These are phyloP conservation scores for Sphaerodactylus townsendi DNA, from an alignment of 2,113 vertebrate genomes.

Conservation along the genomic window DNA sequence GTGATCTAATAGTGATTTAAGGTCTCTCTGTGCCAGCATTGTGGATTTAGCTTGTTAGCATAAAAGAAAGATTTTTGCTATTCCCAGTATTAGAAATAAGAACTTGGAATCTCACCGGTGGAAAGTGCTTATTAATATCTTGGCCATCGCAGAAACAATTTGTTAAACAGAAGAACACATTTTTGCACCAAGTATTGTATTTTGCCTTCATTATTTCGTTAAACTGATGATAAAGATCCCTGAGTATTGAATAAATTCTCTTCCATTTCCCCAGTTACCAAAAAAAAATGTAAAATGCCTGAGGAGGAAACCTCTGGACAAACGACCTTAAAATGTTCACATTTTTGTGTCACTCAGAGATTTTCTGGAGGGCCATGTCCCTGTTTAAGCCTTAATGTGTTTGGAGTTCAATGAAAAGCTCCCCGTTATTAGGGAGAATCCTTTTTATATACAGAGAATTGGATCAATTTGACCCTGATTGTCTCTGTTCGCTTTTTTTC, in stretches of 20 bases:
- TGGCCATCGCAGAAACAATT: slow-evolving; percentile 57
- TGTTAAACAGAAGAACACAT: slow-evolving; percentile 56
- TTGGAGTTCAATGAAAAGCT: slow-evolving; percentile 61
- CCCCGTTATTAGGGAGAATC: slow-evolving; percentile 68
- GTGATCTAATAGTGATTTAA: neutral
- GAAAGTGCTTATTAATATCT: slow-evolving; percentile 43
- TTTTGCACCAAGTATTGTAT: slow-evolving; percentile 14
- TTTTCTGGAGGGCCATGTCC: slow-evolving; percentile 64
- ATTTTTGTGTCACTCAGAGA: slow-evolving; percentile 64
- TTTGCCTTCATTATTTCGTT: slow-evolving; percentile 43
- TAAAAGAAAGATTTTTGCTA: slow-evolving; percentile 46
- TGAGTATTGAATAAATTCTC: slow-evolving; percentile 46
- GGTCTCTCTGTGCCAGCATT: neutral
- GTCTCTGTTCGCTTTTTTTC: slow-evolving; percentile 65
- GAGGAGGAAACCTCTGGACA: slow-evolving; percentile 61
- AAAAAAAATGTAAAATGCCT: slow-evolving; percentile 30
- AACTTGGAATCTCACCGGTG: slow-evolving; percentile 41
- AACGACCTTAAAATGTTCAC: slow-evolving; percentile 52
- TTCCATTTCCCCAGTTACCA: slow-evolving; percentile 15
- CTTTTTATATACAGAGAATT: slow-evolving; percentile 66
- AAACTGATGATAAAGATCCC: slow-evolving; percentile 44
- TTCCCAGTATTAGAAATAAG: slow-evolving; percentile 29
- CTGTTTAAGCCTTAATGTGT: slow-evolving; percentile 69
- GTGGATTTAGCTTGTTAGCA: slow-evolving; percentile 14
- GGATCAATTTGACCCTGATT: slow-evolving; percentile 73